These are phyloP conservation scores for Venustoraphidia nigricollis DNA, from an alignment of 2,888 invertebrate species.

Conservation along the genomic window DNA sequence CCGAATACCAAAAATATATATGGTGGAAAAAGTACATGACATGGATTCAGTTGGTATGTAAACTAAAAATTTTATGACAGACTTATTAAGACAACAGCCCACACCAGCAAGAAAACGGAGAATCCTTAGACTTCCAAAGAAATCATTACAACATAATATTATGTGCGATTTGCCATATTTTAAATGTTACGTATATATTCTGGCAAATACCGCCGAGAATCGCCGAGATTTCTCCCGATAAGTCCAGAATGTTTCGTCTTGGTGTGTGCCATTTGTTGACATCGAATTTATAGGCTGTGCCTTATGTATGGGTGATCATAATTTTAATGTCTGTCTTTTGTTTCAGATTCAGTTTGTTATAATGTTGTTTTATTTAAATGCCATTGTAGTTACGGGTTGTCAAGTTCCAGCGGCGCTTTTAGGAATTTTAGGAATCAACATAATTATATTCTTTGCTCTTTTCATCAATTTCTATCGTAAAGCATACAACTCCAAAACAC, in stretches of 20 bases:
- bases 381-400: constrained; percentile 19
- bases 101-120: too few relatives aligned
- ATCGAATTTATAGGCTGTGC: too few relatives aligned
- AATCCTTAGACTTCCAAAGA: too few relatives aligned
- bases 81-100: too few relatives aligned
- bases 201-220: too few relatives aligned
- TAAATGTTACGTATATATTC: too few relatives aligned
- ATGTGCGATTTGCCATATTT: too few relatives aligned
- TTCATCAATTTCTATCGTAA: constrained; percentile 44
- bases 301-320: too few relatives aligned
- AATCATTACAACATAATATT: too few relatives aligned
- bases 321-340: neutral
- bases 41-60: constrained; percentile 27
- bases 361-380: constrained; percentile 3
- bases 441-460: constrained; percentile 39
- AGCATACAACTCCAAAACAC: constrained; percentile 24
- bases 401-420: constrained; percentile 32
- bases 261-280: too few relatives aligned
- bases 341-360: constrained; percentile 5
- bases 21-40: constrained; percentile 40
- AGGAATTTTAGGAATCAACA: constrained; percentile 19
- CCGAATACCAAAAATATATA: constrained; percentile 31
- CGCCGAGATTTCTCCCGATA: too few relatives aligned
- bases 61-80: neutral
- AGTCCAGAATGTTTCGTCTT: too few relatives aligned